A percentile compares a stretch with the other conserved stretches of the same genome.
These are phyloP conservation scores for Phrynocephalus forsythii DNA, from an alignment of 2,797 vertebrate species.

Conservation along the genomic window DNA sequence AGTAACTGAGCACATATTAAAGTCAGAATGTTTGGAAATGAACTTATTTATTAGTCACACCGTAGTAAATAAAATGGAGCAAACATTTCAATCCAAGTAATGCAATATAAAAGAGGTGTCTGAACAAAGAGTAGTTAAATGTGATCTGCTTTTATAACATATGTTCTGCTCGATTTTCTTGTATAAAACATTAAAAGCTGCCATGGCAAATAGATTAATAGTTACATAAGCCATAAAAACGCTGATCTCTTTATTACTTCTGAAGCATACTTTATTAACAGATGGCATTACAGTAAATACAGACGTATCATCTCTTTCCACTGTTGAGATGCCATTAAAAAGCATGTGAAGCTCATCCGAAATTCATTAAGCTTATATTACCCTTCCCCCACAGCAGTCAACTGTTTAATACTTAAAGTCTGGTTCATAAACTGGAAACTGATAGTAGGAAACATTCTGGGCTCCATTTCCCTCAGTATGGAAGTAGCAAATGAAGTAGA, in stretches of 20 bases:
- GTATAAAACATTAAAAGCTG: conserved; percentile 1
- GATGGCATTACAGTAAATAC: conserved; percentile 3
- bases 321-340: conserved; percentile 1
- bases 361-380: background rate
- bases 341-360: background rate
- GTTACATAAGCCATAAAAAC: conserved; percentile 7
- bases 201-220: background rate
- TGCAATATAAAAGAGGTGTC: background rate
- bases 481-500: background rate
- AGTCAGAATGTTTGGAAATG: background rate
- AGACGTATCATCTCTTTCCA: background rate
- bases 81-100: background rate
- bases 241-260: background rate
- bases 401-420: background rate
- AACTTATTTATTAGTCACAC: background rate
- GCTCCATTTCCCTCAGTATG: background rate
- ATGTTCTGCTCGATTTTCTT: background rate
- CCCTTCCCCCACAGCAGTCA: background rate
- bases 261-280: conserved; percentile 14
- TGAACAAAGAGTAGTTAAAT: background rate
- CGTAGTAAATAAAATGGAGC: background rate
- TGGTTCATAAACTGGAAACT: background rate
- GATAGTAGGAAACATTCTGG: background rate
- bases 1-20: background rate
- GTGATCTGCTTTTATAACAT: background rate